phyloP scores from a whole-genome alignment of 2,888 invertebrate genomes.

The Agrilus mali region DNA sequence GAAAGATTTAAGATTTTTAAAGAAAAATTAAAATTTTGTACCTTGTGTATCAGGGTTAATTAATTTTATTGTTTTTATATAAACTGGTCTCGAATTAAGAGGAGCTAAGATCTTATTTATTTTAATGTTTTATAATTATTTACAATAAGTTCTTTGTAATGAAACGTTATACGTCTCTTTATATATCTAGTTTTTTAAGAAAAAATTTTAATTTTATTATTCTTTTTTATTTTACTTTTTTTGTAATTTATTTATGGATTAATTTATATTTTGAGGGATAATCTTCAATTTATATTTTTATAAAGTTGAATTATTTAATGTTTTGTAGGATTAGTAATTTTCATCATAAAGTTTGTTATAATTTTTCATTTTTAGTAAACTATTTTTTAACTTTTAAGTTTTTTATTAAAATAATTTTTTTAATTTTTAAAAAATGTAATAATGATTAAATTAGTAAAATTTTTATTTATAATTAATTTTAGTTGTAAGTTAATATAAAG shows the following conservation, averaged over 20 bases:
- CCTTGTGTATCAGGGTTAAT: slow-evolving; percentile 64
- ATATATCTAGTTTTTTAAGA: slow-evolving; percentile 56
- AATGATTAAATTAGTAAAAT: slow-evolving; percentile 50
- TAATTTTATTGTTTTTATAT: slow-evolving; percentile 34
- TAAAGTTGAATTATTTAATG: slow-evolving; percentile 32
- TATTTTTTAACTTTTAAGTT: slow-evolving; percentile 32
- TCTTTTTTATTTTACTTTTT: slow-evolving; percentile 23
- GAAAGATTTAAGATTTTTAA: slow-evolving; percentile 22
- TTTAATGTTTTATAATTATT: slow-evolving; percentile 50
- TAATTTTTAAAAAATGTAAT: slow-evolving; percentile 35
- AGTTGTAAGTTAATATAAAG: slow-evolving; percentile 34
- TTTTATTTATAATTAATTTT: slow-evolving; percentile 22
- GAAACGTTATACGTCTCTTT: slow-evolving; percentile 53
- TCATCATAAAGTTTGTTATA: slow-evolving; percentile 36
- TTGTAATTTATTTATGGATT: slow-evolving; percentile 28
- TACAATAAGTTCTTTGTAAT: slow-evolving; percentile 47
- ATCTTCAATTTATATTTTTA: slow-evolving; percentile 45
- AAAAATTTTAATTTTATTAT: slow-evolving; percentile 42
- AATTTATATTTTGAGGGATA: slow-evolving; percentile 44
- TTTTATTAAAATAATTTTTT: slow-evolving; percentile 32
- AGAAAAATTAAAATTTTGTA: slow-evolving; percentile 49
- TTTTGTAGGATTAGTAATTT: slow-evolving; percentile 46
- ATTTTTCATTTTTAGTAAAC: slow-evolving; percentile 38
- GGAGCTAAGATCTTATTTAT: slow-evolving; percentile 45
- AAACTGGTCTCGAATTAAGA: slow-evolving; percentile 53